A percentile compares a stretch with the other conserved stretches of the same genome.
Evolutionary conservation across 2,888 invertebrate genomes (phyloP).

Genomic region (Coronaproctus castanopsis): DNA sequence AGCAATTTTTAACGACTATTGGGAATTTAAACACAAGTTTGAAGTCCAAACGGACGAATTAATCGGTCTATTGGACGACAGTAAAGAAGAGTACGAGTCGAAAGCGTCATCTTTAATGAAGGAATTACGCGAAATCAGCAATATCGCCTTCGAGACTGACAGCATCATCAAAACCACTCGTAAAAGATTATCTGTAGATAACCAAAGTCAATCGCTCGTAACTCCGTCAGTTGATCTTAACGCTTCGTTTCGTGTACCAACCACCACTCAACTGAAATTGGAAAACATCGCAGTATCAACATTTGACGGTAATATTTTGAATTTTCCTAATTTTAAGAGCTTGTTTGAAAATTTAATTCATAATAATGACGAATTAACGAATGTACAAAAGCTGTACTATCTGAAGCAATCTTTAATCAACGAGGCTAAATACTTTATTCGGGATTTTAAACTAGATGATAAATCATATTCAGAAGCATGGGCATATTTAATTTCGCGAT

Average conservation of each 20-base stretch:
- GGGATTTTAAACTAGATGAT: slow-evolving; percentile 6
- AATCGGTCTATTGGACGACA: no score
- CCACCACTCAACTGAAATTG: neutral
- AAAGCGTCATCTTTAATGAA: no score
- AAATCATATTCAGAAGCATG: neutral
- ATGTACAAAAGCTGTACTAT: slow-evolving; percentile 3
- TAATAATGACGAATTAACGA: neutral
- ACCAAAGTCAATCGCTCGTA: no score
- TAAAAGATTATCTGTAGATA: no score
- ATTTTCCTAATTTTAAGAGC: slow-evolving; percentile 1
- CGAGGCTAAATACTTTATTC: neutral
- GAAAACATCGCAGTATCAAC: neutral
- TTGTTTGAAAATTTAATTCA: slow-evolving; percentile 1
- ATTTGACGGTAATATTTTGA: slow-evolving; percentile 1
- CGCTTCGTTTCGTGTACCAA: neutral
- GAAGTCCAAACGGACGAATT: no score
- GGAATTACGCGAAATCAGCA: no score
- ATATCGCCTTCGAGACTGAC: no score
- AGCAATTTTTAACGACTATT: no score
- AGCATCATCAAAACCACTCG: no score
- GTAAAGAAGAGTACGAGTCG: no score
- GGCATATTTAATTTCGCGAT: neutral
- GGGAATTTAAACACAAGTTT: no score
- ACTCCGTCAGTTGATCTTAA: no score
- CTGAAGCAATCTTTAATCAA: slow-evolving; percentile 1